A percentile compares a stretch with the other conserved stretches of the same genome.
phyloP scores from a whole-genome alignment of 2,888 invertebrate species.

The Plagiodera versicolora region DNA sequence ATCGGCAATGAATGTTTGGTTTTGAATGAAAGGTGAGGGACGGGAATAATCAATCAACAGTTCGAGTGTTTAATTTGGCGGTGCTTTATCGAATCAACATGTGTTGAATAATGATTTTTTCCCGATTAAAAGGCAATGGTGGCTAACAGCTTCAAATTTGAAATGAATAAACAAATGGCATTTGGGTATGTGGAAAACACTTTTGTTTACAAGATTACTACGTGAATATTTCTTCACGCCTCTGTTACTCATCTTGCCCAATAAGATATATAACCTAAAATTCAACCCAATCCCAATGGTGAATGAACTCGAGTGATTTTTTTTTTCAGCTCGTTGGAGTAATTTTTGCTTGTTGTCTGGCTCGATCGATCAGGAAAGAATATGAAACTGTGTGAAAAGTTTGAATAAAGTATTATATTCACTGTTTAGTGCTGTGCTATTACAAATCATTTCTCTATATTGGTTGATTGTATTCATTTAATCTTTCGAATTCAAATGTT shows the following conservation, averaged over 20 bases:
- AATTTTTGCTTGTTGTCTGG: constrained; percentile 90
- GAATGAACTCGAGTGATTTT: constrained; percentile 20
- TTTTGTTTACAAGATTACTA: no score
- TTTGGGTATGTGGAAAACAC: no score
- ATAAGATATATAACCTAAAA: no score
- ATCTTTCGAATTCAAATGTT: not conserved
- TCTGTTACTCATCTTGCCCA: no score
- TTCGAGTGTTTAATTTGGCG: no score
- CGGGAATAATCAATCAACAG: no score
- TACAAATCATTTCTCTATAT: constrained; percentile 22
- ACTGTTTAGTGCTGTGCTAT: constrained; percentile 18
- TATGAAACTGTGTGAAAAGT: constrained; percentile 71
- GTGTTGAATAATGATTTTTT: not conserved
- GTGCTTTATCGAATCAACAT: not conserved
- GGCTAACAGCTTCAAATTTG: no score
- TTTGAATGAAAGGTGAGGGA: no score
- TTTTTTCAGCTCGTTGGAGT: constrained; percentile 80
- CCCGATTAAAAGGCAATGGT: no score
- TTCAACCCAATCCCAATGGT: not conserved
- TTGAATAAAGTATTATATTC: constrained; percentile 14
- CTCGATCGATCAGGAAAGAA: constrained; percentile 88
- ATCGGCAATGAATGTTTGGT: no score
- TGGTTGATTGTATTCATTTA: constrained; percentile 26
- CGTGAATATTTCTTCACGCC: no score
- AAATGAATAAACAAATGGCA: no score